A percentile compares a stretch with the other conserved stretches of the same genome.
Conservation (phyloP, 2,113 vertebrate genomes). For the Dasypus novemcinctus region DNA sequence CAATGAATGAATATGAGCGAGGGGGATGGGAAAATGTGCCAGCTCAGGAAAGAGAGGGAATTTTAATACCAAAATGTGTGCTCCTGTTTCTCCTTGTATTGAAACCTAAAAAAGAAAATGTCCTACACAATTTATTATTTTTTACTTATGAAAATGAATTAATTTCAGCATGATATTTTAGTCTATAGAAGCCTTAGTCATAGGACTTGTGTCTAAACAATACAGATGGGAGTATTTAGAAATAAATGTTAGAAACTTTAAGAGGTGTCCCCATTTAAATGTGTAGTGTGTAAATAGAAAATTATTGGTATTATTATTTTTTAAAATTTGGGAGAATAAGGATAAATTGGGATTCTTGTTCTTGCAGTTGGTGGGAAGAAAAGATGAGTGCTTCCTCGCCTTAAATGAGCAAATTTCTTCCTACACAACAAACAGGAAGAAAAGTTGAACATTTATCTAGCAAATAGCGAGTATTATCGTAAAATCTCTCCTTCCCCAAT, state of each 20-base stretch:
- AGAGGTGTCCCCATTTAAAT: background rate
- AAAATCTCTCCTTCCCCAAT: background rate
- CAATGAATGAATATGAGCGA: background rate
- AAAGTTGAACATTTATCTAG: background rate
- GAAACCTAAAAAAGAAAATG: background rate
- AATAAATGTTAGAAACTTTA: conserved; percentile 38
- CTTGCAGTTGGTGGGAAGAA: background rate
- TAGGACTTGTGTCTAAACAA: background rate
- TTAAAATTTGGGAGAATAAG: background rate
- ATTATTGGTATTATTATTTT: background rate
- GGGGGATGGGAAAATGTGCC: background rate
- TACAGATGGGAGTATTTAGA: background rate
- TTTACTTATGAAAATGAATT: background rate
- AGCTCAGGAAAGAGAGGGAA: rapidly evolving
- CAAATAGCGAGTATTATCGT: background rate
- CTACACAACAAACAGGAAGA: background rate
- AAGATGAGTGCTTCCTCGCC: background rate
- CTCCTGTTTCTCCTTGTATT: background rate
- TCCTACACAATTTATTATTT: background rate
- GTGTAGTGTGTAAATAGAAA: background rate
- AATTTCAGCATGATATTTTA: background rate
- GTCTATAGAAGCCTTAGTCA: background rate
- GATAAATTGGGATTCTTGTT: background rate
- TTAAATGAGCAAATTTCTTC: background rate
- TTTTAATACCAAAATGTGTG: background rate